These are phyloP conservation scores for Columba guinea DNA, from an alignment of 2,797 vertebrate species.

Conservation along the genomic window DNA sequence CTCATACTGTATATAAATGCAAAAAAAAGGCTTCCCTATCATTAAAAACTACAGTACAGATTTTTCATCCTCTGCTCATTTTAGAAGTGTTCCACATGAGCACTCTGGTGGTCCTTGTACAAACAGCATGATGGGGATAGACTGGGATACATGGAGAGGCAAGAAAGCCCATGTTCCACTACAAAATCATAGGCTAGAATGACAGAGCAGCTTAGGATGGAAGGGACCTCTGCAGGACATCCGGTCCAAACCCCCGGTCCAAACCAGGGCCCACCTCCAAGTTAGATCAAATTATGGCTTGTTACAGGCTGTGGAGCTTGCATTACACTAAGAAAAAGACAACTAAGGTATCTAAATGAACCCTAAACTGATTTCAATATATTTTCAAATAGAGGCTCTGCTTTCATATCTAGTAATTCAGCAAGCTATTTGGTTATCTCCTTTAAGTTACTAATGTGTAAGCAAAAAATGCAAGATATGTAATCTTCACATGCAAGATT, in stretches of 20 bases:
- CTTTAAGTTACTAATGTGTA: not conserved
- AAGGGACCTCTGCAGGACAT: not conserved
- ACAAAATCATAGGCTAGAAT: not conserved
- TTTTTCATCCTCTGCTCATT: not conserved
- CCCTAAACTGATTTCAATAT: not conserved
- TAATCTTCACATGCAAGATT: not conserved
- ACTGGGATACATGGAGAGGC: not conserved
- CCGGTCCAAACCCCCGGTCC: not conserved
- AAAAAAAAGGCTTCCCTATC: not conserved
- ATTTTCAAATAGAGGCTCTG: not conserved
- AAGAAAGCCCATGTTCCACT: not conserved
- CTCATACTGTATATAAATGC: not conserved
- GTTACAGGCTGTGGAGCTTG: not conserved
- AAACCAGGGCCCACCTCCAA: not conserved
- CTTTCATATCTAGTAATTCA: not conserved
- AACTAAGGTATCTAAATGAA: not conserved
- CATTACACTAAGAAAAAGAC: not conserved
- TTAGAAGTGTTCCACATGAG: not conserved
- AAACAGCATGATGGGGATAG: not conserved
- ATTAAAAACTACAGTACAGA: not conserved
- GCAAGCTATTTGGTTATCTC: not conserved
- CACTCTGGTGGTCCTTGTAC: not conserved
- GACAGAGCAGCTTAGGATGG: not conserved
- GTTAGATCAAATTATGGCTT: not conserved
- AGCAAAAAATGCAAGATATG: not conserved